Evolutionary conservation across 1,140 invertebrate species (phyloP).

Genomic region (Hyles vespertilio): DNA sequence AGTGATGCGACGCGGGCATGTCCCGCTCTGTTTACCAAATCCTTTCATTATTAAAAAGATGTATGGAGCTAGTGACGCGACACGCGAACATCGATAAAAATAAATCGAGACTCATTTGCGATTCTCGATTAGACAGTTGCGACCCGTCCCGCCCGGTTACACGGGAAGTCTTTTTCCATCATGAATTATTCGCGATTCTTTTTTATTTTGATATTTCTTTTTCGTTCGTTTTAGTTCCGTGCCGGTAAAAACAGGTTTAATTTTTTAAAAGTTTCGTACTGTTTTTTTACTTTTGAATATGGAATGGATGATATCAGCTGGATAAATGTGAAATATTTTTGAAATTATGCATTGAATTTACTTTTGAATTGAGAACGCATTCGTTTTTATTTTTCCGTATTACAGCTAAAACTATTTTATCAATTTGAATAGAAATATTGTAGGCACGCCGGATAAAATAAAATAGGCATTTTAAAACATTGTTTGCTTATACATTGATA

Average conservation of each 20-base stretch:
- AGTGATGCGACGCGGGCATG: conserved; percentile 23
- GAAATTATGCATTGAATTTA: too few species aligned
- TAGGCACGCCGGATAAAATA: too few species aligned
- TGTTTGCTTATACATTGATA: too few species aligned
- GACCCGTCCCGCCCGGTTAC: conserved; percentile 22
- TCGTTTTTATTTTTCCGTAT: too few species aligned
- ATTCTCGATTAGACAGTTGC: conserved; percentile 29
- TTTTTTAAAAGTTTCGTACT: background rate
- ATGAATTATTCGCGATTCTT: conserved; percentile 41
- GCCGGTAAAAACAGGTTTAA: background rate
- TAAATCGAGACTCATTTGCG: conserved; percentile 26
- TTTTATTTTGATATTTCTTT: conserved; percentile 15
- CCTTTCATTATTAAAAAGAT: conserved; percentile 70
- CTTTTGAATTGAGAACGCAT: too few species aligned
- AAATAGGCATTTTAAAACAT: too few species aligned
- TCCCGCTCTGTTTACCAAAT: conserved; percentile 52
- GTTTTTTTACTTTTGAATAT: conserved; percentile 31
- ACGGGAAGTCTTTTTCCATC: conserved; percentile 43
- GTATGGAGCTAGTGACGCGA: conserved; percentile 34
- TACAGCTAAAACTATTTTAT: too few species aligned
- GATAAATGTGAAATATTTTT: too few species aligned
- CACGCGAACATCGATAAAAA: conserved; percentile 40
- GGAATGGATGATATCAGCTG: too few species aligned
- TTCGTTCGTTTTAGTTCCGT: conserved; percentile 17
- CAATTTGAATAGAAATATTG: too few species aligned